These are phyloP conservation scores for Mormyrus lacerda DNA, from an alignment of 2,113 vertebrate genomes.

Conservation along the genomic window DNA sequence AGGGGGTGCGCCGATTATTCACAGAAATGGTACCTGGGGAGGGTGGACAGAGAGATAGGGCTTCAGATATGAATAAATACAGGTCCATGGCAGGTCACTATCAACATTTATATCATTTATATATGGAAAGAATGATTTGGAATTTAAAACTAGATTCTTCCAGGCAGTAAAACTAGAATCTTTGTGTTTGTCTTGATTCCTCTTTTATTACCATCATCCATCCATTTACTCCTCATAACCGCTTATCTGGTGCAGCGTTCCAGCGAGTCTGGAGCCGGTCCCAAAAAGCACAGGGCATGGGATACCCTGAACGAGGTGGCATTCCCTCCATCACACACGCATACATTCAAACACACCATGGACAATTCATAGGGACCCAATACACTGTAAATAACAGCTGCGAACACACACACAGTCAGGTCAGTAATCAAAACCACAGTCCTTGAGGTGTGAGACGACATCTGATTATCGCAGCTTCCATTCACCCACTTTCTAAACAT, in stretches of 20 bases:
- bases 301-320: neutral
- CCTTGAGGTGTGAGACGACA: neutral
- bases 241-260: neutral
- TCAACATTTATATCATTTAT: neutral
- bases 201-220: neutral
- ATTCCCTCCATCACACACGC: neutral
- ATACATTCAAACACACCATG: neutral
- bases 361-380: neutral
- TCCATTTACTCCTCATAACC: neutral
- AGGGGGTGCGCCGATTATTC: conserved; percentile 86
- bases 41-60: neutral
- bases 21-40: conserved; percentile 88
- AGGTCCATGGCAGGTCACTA: neutral
- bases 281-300: neutral
- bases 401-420: neutral
- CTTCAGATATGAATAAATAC: neutral
- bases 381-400: neutral
- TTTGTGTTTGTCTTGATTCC: neutral
- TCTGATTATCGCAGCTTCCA: neutral
- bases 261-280: neutral
- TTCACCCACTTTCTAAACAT: neutral
- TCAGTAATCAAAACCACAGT: neutral
- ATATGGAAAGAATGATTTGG: neutral
- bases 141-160: neutral
- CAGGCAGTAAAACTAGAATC: neutral